Evolutionary conservation across 2,113 vertebrate genomes (phyloP), one percentile per base, ranked within the genome.

Genomic region (Lipotes vexillifer): DNA sequence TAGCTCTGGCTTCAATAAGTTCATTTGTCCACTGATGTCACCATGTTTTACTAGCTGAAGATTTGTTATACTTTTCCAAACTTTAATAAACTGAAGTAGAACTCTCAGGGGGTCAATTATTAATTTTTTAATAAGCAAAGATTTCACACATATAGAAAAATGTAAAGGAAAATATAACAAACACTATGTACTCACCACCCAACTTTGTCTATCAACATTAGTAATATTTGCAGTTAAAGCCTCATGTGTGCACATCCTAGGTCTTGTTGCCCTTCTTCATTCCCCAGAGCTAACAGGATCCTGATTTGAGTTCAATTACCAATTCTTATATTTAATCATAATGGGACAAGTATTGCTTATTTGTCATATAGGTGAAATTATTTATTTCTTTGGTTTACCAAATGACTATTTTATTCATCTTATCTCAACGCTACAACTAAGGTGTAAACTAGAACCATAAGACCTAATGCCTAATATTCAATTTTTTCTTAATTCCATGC

Each of bases 91-190:
- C 9, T 89, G 12, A 96, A 66, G 8, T 74, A 88, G 61, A 80
- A 21, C 6, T 95, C 31, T 95, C 59, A 55, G 27, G 63, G 6
- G 71, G 29, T 31, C 18, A 68, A 66, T 88, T 93, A 75, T 38
- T 80, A 57, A 23, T 46, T 49, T 93, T 88, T 96, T 82, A 8
- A 61, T 82, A 78, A 78, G 46, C 21, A 80, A 93, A 59, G 27
- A 93, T 83, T 71, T 97, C 38, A 88, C 27, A 78, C 33, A 38
- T 66, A 75, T 38, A 63, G 65, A 69, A 95, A 93, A 86, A 74
- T 41, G 6, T 57, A 71, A 65, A 65, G 33, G 20, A 89, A 92
- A 89, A 92, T 33, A 38, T 10, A 41, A 65, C 29, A 80, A 91
- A 85, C 38, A 94, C 68, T 69, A 9, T 18, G 25, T 33, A 75